Percentiles rank a stretch among this genome's conserved stretches.
These are phyloP conservation scores for Lemur catta DNA, from an alignment of 2,797 vertebrate genomes.

Conservation along the genomic window DNA sequence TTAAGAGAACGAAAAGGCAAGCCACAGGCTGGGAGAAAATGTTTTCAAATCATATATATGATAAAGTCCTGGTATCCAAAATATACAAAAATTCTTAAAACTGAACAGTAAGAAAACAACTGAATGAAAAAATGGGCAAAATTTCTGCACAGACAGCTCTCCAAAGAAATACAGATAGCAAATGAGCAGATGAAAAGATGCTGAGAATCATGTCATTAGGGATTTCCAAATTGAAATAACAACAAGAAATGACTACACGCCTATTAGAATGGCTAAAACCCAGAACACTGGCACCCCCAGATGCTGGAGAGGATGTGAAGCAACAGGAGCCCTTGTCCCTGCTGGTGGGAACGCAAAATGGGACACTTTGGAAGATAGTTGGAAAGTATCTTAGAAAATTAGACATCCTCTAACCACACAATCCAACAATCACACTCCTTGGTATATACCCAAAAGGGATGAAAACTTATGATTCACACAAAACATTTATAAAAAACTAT, in stretches of 20 bases:
- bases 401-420: too few relatives aligned
- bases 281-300: too few relatives aligned
- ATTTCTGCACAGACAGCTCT: too few relatives aligned
- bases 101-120: too few relatives aligned
- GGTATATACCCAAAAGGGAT: neutral
- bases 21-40: neutral
- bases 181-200: too few relatives aligned
- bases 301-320: fast-evolving
- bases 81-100: neutral
- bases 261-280: neutral
- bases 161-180: too few relatives aligned
- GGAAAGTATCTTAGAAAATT: too few relatives aligned
- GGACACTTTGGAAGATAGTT: neutral
- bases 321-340: neutral
- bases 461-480: neutral
- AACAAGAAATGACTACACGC: neutral
- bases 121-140: too few relatives aligned
- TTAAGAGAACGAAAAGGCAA: too few relatives aligned
- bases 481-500: neutral
- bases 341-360: neutral
- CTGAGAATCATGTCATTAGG: too few relatives aligned
- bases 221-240: too few relatives aligned
- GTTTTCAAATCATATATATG: neutral
- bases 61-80: neutral
- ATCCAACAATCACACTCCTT: too few relatives aligned